Percentiles rank a stretch among this genome's conserved stretches.
phyloP scores from a whole-genome alignment of 2,888 invertebrate species.

The Sericinus montela region DNA sequence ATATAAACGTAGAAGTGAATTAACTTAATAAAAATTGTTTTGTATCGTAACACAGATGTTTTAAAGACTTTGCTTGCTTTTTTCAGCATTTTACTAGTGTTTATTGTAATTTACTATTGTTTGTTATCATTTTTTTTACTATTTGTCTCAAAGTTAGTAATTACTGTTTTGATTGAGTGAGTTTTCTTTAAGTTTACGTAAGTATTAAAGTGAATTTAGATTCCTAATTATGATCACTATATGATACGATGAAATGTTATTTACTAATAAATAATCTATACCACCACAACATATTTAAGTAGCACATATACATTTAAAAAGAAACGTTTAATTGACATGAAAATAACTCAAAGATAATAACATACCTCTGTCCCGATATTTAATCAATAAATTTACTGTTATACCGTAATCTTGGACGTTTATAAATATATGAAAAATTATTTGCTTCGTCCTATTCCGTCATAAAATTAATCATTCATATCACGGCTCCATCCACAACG shows the following conservation, averaged over 20 bases:
- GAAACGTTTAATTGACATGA: too few relatives aligned
- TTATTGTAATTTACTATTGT: slow-evolving; percentile 41
- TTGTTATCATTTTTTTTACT: slow-evolving; percentile 34
- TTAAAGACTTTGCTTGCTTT: slow-evolving; percentile 50
- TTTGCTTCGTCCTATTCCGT: slow-evolving; percentile 27
- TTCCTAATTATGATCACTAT: background rate
- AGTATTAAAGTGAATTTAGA: slow-evolving; percentile 5
- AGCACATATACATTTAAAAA: background rate
- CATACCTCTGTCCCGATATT: too few relatives aligned
- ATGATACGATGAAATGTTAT: slow-evolving; percentile 8
- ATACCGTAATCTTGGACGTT: too few relatives aligned
- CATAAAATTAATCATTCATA: slow-evolving; percentile 45
- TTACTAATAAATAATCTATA: slow-evolving; percentile 10
- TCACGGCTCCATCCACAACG: slow-evolving; percentile 65
- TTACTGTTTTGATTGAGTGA: slow-evolving; percentile 36
- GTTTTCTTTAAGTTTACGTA: slow-evolving; percentile 15
- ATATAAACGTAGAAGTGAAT: slow-evolving; percentile 11
- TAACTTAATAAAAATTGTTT: slow-evolving; percentile 25
- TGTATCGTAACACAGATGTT: slow-evolving; percentile 28
- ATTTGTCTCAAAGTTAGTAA: slow-evolving; percentile 57
- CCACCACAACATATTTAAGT: slow-evolving; percentile 16
- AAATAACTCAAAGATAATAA: too few relatives aligned
- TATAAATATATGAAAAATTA: too few relatives aligned
- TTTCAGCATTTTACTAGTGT: slow-evolving; percentile 65
- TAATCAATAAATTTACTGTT: too few relatives aligned